phyloP scores from a whole-genome alignment of 1,140 invertebrate species.

The Meteorus sp. region DNA sequence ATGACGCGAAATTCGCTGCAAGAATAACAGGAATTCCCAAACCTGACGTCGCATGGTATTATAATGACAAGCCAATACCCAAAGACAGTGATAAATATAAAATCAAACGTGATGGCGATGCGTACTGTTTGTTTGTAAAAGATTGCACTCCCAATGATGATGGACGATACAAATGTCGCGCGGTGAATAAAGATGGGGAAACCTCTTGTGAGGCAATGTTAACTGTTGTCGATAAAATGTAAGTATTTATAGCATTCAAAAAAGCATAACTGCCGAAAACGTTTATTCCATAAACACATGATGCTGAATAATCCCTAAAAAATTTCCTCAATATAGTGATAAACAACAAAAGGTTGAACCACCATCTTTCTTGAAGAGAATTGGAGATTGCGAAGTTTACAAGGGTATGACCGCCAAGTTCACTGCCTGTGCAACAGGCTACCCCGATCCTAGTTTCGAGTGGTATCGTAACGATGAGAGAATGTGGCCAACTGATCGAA shows the following conservation, averaged over 20 bases:
- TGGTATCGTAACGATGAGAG: constrained; percentile 82
- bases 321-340: constrained; percentile 57
- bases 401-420: constrained; percentile 89
- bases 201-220: constrained; percentile 74
- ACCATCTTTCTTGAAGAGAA: constrained; percentile 85
- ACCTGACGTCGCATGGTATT: constrained; percentile 86
- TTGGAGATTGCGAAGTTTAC: constrained; percentile 85
- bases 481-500: constrained; percentile 77
- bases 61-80: constrained; percentile 69
- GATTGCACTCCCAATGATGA: constrained; percentile 70
- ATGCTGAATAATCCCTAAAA: neutral
- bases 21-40: constrained; percentile 82
- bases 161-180: constrained; percentile 77
- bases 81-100: constrained; percentile 72
- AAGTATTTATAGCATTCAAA: constrained; percentile 58
- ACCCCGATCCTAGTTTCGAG: constrained; percentile 82
- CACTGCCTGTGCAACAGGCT: constrained; percentile 83
- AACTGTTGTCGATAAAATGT: constrained; percentile 82
- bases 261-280: too few relatives aligned
- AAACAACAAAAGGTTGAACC: constrained; percentile 76
- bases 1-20: constrained; percentile 80
- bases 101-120: constrained; percentile 78
- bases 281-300: too few relatives aligned
- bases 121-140: constrained; percentile 73
- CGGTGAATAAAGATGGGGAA: constrained; percentile 79